These are phyloP conservation scores for Bombus huntii DNA, from an alignment of 1,140 invertebrate species.

Conservation along the genomic window DNA sequence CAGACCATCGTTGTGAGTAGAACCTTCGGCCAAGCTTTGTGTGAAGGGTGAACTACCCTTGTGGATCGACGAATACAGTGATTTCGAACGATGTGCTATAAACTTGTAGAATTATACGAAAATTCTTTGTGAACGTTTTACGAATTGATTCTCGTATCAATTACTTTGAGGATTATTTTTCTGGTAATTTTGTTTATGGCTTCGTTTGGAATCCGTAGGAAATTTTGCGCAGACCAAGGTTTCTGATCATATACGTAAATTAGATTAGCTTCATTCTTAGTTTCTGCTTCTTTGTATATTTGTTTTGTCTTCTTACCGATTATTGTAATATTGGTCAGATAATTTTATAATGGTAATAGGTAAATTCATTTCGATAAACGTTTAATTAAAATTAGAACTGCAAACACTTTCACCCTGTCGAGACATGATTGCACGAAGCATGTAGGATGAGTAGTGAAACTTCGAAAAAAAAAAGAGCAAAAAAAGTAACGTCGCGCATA, in stretches of 20 bases:
- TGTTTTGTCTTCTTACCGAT: background rate
- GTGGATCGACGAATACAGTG: background rate
- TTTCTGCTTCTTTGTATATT: background rate
- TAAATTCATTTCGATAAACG: background rate
- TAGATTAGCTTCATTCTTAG: too few relatives aligned
- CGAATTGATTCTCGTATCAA: too few relatives aligned
- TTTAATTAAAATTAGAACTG: slow-evolving; percentile 18
- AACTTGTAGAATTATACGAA: background rate
- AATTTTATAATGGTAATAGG: background rate
- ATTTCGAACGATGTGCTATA: background rate
- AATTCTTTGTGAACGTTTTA: background rate
- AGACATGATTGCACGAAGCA: slow-evolving; percentile 9
- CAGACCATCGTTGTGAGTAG: slow-evolving; percentile 74
- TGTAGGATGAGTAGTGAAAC: slow-evolving; percentile 40
- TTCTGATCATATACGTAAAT: background rate
- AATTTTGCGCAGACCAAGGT: background rate
- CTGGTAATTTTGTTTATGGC: background rate
- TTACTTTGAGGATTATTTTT: background rate
- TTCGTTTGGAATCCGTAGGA: background rate
- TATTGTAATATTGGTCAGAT: background rate
- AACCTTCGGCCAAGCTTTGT: background rate
- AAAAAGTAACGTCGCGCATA: slow-evolving; percentile 32
- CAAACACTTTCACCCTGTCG: slow-evolving; percentile 19
- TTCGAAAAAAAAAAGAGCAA: slow-evolving; percentile 32
- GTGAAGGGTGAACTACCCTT: too few relatives aligned